These are phyloP conservation scores for Tiliacea citrago DNA, from an alignment of 2,888 invertebrate species.

Conservation along the genomic window DNA sequence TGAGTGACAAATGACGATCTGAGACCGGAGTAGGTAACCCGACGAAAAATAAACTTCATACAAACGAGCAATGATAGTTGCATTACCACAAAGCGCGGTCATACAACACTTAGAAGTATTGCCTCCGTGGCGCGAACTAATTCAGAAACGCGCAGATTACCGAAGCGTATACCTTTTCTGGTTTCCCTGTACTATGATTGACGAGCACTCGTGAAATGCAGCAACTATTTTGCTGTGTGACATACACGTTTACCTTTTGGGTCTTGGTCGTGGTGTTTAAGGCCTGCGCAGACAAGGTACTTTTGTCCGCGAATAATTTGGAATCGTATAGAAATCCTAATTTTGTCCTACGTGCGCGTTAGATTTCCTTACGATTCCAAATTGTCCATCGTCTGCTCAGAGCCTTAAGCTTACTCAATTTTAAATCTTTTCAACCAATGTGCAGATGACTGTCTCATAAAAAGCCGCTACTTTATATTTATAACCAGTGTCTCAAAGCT, in stretches of 20 bases:
- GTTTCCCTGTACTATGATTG: neutral
- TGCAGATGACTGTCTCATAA: neutral
- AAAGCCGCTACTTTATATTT: too few species aligned
- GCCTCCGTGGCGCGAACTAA: neutral
- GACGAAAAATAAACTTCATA: neutral
- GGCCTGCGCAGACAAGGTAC: too few species aligned
- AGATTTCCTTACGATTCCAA: too few species aligned
- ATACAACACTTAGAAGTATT: neutral
- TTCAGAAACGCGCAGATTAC: neutral
- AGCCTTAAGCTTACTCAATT: neutral
- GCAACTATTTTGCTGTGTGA: conserved; percentile 2
- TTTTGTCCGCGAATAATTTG: too few species aligned
- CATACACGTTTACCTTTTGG: conserved; percentile 18
- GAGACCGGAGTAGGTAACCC: neutral
- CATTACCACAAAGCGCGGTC: neutral
- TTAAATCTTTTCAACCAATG: neutral
- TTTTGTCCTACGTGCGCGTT: too few species aligned
- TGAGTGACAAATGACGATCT: neutral
- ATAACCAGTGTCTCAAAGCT: too few species aligned
- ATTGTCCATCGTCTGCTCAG: too few species aligned
- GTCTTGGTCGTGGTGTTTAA: neutral
- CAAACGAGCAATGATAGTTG: neutral
- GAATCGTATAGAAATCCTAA: too few species aligned
- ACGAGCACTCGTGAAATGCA: conserved; percentile 26
- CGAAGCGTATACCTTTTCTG: neutral